Conservation (phyloP, 2,113 vertebrate species). For the Brachyhypopomus occidentalis region DNA sequence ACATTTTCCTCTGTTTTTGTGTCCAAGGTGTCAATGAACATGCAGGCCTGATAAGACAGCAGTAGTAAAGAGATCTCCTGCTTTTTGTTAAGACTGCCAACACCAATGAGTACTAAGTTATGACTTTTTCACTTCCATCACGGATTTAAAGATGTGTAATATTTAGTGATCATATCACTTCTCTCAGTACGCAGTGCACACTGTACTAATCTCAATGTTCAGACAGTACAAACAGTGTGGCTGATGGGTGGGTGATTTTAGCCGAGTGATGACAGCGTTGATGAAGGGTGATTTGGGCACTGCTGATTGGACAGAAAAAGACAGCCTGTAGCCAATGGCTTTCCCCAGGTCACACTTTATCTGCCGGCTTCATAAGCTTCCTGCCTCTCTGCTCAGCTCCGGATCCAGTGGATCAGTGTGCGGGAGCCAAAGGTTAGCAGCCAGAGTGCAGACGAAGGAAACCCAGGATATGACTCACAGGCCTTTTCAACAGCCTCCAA, state of each 20-base stretch:
- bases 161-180: not conserved
- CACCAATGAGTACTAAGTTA: not conserved
- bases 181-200: not conserved
- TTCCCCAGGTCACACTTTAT: slow-evolving; percentile 61
- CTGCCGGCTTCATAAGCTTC: slow-evolving; percentile 61
- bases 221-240: not conserved
- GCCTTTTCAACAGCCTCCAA: slow-evolving; percentile 51
- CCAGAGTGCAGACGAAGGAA: slow-evolving; percentile 59
- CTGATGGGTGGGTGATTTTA: not conserved
- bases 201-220: not conserved
- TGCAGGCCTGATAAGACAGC: not conserved
- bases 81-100: not conserved
- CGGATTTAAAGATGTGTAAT: too few species aligned
- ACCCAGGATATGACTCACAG: slow-evolving; percentile 60
- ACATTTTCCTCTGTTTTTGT: not conserved
- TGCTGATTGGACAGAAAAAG: slow-evolving; percentile 39
- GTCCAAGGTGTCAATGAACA: not conserved
- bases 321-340: slow-evolving; percentile 43
- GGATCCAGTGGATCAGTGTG: slow-evolving; percentile 54
- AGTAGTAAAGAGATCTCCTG: not conserved
- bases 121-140: slow-evolving; percentile 6
- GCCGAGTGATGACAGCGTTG: slow-evolving; percentile 29
- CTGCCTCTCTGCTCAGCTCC: slow-evolving; percentile 44
- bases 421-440: slow-evolving; percentile 58
- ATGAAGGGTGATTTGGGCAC: slow-evolving; percentile 30